phyloP scores from a whole-genome alignment of 35 echinoderm and acorn worm genomes.

The Chiridota heheva region DNA sequence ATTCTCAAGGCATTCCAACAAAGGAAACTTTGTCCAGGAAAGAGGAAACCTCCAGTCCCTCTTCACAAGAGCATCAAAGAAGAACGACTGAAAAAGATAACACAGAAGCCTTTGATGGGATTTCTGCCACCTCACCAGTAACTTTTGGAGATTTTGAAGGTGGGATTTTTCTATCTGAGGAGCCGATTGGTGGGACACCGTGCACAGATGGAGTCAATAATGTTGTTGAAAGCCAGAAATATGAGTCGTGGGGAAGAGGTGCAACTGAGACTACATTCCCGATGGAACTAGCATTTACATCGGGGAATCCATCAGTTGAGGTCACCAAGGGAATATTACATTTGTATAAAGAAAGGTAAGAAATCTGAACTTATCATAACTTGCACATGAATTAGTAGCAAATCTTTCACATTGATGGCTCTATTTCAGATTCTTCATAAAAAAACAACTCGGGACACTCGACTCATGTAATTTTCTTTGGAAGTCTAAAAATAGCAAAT shows the following conservation, averaged over 20 bases:
- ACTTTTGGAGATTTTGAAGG: neutral
- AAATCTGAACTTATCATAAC: neutral
- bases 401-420: neutral
- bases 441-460: too few species aligned
- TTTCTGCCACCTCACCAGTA: neutral
- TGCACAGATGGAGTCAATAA: too few species aligned
- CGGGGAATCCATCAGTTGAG: conserved; percentile 93
- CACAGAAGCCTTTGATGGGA: neutral
- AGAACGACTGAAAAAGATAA: neutral
- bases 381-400: neutral
- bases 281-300: conserved; percentile 72
- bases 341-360: conserved; percentile 98
- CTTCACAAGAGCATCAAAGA: neutral
- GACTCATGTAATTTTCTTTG: too few species aligned
- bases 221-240: too few species aligned
- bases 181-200: neutral
- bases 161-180: too few species aligned
- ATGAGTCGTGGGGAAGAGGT: neutral
- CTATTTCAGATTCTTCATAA: neutral
- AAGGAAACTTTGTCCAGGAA: too few species aligned
- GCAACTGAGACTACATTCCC: neutral
- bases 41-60: too few species aligned
- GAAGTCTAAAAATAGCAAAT: too few species aligned
- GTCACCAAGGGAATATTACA: conserved; percentile 96
- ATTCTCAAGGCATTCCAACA: too few species aligned